A percentile compares a stretch with the other conserved stretches of the same genome.
These are phyloP conservation scores for Meganola albula DNA, from an alignment of 2,888 invertebrate genomes.

Conservation along the genomic window DNA sequence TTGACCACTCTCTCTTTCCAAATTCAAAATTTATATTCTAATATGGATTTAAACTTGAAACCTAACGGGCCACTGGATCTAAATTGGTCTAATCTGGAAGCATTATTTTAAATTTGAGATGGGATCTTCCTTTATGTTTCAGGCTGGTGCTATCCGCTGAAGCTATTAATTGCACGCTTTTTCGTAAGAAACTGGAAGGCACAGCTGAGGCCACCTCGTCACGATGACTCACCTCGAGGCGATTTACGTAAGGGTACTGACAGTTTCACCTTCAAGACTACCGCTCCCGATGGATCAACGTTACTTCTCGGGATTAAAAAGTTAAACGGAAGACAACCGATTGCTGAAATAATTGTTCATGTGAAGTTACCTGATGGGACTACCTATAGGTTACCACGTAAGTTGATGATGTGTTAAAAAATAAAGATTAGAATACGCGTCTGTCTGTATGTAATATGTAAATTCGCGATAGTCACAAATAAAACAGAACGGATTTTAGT, in stretches of 20 bases:
- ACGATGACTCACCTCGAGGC: slow-evolving; percentile 41
- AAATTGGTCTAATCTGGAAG: too few relatives aligned
- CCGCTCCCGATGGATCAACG: slow-evolving; percentile 75
- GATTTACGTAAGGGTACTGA: slow-evolving; percentile 52
- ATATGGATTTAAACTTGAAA: too few relatives aligned
- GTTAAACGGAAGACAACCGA: slow-evolving; percentile 52
- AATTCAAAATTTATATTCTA: too few relatives aligned
- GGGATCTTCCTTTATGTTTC: too few relatives aligned
- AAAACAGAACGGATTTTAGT: too few relatives aligned
- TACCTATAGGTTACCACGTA: slow-evolving; percentile 49
- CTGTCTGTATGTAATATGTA: too few relatives aligned
- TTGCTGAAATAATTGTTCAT: slow-evolving; percentile 76
- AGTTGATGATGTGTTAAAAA: slow-evolving; percentile 32
- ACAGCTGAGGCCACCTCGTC: slow-evolving; percentile 24
- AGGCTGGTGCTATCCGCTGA: slow-evolving; percentile 73
- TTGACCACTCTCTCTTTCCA: too few relatives aligned
- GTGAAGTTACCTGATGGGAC: slow-evolving; percentile 62
- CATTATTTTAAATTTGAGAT: too few relatives aligned
- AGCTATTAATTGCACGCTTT: slow-evolving; percentile 54
- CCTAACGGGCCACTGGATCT: too few relatives aligned
- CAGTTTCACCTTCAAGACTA: slow-evolving; percentile 66
- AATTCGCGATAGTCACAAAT: too few relatives aligned
- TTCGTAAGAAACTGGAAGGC: slow-evolving; percentile 58
- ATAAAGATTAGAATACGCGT: too few relatives aligned
- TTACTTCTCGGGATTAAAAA: slow-evolving; percentile 75